These are phyloP conservation scores for Lapara coniferarum DNA, from an alignment of 2,888 invertebrate genomes.

Conservation along the genomic window DNA sequence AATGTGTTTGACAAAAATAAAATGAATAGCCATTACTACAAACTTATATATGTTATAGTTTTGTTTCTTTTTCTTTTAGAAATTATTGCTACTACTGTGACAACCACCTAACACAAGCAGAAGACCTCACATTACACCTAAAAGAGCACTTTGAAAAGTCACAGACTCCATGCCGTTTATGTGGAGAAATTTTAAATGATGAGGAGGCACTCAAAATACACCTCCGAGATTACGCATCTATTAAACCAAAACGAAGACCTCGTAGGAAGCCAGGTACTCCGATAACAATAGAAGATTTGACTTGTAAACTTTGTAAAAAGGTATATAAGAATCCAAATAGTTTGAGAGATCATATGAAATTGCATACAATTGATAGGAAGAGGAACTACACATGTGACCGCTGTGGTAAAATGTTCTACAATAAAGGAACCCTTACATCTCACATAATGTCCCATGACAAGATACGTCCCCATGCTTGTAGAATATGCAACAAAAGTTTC, in stretches of 20 bases:
- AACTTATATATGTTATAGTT: background rate
- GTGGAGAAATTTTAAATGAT: conserved; percentile 66
- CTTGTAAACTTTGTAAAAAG: conserved; percentile 69
- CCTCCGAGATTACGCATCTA: conserved; percentile 53
- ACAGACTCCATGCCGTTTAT: conserved; percentile 58
- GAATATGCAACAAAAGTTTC: conserved; percentile 74
- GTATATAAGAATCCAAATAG: conserved; percentile 67
- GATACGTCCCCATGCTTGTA: conserved; percentile 67
- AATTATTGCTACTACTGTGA: conserved; percentile 62
- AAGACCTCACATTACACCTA: conserved; percentile 49
- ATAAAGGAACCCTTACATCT: conserved; percentile 72
- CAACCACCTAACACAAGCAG: conserved; percentile 41
- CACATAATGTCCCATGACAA: conserved; percentile 76
- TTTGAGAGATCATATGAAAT: conserved; percentile 64
- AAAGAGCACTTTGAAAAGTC: conserved; percentile 56
- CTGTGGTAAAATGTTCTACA: conserved; percentile 75
- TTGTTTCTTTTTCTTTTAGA: conserved; percentile 46
- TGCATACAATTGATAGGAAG: conserved; percentile 78
- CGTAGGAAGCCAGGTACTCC: conserved; percentile 68
- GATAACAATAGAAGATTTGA: conserved; percentile 68
- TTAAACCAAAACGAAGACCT: conserved; percentile 58
- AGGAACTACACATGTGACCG: conserved; percentile 74
- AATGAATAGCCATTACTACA: too few species aligned
- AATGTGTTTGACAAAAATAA: too few species aligned
- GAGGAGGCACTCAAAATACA: conserved; percentile 61